Conservation (phyloP, 2,888 invertebrate genomes). For the Pardosa pseudoannulata region DNA sequence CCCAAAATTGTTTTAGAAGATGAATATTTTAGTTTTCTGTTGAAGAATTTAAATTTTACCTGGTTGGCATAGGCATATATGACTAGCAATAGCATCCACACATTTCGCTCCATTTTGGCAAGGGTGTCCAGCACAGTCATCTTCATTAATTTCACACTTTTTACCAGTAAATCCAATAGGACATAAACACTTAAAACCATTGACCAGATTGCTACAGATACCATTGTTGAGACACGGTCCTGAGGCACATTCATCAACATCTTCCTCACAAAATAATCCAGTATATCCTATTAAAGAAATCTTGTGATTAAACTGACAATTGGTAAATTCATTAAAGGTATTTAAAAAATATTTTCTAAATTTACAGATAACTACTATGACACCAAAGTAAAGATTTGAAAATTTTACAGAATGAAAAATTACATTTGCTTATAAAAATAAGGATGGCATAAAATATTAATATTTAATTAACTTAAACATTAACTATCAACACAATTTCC, state of each 20-base stretch:
- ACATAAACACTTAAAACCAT: conserved; percentile 82
- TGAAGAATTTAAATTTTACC: conserved; percentile 78
- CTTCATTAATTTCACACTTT: conserved; percentile 91
- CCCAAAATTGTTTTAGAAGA: too few species aligned
- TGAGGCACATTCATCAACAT: conserved; percentile 92
- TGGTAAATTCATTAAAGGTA: too few species aligned
- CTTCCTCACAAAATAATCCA: conserved; percentile 81
- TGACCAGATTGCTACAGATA: conserved; percentile 76
- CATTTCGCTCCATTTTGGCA: conserved; percentile 90
- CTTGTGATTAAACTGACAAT: too few species aligned
- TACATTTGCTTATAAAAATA: too few species aligned
- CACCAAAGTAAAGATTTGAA: too few species aligned
- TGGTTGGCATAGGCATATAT: conserved; percentile 86
- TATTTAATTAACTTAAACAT: too few species aligned
- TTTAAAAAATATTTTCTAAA: too few species aligned
- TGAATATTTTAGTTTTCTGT: too few species aligned
- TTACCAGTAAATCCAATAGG: conserved; percentile 91
- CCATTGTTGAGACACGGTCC: conserved; percentile 84
- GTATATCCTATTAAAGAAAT: conserved; percentile 74
- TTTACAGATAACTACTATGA: too few species aligned
- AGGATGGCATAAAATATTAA: too few species aligned
- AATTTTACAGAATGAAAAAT: too few species aligned
- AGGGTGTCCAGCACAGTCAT: conserved; percentile 90
- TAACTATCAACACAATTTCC: too few species aligned
- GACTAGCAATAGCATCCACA: conserved; percentile 90